Evolutionary conservation across 2,797 vertebrate genomes (phyloP).

Genomic region (Dermochelys coriacea): DNA sequence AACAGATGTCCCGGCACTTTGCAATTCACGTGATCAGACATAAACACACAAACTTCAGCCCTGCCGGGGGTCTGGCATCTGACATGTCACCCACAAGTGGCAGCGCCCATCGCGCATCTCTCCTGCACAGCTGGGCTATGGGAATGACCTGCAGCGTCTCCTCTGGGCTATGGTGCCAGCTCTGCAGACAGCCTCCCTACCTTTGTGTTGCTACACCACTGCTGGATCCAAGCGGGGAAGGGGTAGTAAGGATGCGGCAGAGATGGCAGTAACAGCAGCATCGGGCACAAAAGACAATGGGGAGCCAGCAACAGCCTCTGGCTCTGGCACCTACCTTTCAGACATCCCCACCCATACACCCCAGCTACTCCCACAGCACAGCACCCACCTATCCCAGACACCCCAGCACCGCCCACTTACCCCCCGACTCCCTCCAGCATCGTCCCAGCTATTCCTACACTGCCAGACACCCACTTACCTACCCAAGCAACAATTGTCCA

Average conservation of each 20-base stretch:
- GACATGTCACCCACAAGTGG: not conserved
- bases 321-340: not conserved
- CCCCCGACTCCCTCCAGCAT: not conserved
- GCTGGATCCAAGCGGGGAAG: not conserved
- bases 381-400: not conserved
- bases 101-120: not conserved
- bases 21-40: not conserved
- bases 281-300: not conserved
- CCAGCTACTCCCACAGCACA: not conserved
- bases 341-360: not conserved
- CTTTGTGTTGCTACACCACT: not conserved
- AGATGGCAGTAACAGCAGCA: not conserved
- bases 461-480: not conserved
- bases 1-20: fast-evolving
- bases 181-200: not conserved
- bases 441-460: not conserved
- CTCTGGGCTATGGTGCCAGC: fast-evolving
- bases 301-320: not conserved
- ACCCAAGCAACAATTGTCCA: not conserved
- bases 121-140: not conserved
- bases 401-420: not conserved
- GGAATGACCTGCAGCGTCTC: not conserved
- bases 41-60: not conserved
- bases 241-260: not conserved
- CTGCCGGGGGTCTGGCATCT: not conserved